These are phyloP conservation scores for Electrophaes corylata DNA, from an alignment of 2,888 invertebrate genomes.

Conservation along the genomic window DNA sequence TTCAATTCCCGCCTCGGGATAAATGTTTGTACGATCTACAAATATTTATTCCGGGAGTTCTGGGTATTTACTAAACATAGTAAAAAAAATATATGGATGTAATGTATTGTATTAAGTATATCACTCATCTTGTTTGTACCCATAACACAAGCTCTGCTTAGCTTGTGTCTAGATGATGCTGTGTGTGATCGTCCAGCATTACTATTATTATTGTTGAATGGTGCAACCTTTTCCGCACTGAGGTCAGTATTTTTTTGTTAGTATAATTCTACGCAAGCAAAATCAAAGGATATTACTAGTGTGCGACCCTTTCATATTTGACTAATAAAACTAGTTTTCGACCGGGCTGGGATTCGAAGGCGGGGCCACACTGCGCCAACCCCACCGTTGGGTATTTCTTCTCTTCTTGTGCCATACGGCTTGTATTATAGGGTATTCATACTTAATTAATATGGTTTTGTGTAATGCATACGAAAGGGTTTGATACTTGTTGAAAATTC, in stretches of 20 bases:
- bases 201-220: too few relatives aligned
- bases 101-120: too few relatives aligned
- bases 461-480: slow-evolving; percentile 44
- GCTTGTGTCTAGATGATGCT: too few relatives aligned
- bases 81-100: too few relatives aligned
- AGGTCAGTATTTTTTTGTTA: neutral
- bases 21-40: too few relatives aligned
- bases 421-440: slow-evolving; percentile 79
- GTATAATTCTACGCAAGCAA: neutral
- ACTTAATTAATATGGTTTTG: slow-evolving; percentile 75
- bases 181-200: too few relatives aligned
- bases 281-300: slow-evolving; percentile 50
- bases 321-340: slow-evolving; percentile 65
- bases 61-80: too few relatives aligned
- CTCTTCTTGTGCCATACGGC: slow-evolving; percentile 72
- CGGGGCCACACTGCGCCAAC: slow-evolving; percentile 56
- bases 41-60: too few relatives aligned
- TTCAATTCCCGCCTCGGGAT: too few relatives aligned
- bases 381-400: slow-evolving; percentile 59
- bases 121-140: too few relatives aligned
- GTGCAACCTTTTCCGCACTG: too few relatives aligned
- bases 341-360: slow-evolving; percentile 53
- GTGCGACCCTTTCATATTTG: slow-evolving; percentile 72
- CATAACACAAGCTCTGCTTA: too few relatives aligned
- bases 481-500: slow-evolving; percentile 58